These are phyloP conservation scores for Phylloscopus collybita DNA, from an alignment of 2,797 vertebrate genomes.

Conservation along the genomic window DNA sequence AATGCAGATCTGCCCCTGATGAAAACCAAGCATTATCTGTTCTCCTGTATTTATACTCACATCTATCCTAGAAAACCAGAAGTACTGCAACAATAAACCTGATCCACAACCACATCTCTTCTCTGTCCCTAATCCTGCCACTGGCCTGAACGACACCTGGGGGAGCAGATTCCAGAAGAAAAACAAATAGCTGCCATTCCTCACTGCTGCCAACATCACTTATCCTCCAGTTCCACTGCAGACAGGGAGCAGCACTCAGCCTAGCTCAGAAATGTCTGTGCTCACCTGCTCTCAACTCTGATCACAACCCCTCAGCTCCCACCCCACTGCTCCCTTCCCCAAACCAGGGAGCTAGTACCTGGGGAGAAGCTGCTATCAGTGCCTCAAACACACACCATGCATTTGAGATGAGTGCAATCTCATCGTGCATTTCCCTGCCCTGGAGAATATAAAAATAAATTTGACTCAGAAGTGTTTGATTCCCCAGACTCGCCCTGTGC, in stretches of 20 bases:
- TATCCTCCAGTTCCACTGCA: neutral
- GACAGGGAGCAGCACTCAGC: neutral
- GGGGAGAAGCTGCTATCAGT: neutral
- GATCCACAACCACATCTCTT: neutral
- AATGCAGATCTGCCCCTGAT: neutral
- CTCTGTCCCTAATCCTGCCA: neutral
- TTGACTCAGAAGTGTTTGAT: neutral
- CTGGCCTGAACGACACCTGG: neutral
- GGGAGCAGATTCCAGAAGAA: neutral
- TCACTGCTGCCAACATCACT: slow-evolving; percentile 11
- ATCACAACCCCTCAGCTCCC: neutral
- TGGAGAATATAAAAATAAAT: neutral
- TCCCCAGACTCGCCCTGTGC: neutral
- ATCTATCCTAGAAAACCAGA: neutral
- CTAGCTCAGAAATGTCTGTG: neutral
- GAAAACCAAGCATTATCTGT: neutral
- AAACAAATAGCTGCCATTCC: neutral
- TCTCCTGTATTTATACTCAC: neutral
- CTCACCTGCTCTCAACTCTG: neutral
- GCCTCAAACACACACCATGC: neutral
- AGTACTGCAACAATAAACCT: neutral
- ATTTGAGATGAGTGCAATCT: neutral
- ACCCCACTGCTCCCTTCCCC: neutral
- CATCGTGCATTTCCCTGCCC: neutral
- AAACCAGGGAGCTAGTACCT: neutral